Evolutionary conservation across 2,113 vertebrate species (phyloP).

Genomic region (Pomatorhinus ruficollis): DNA sequence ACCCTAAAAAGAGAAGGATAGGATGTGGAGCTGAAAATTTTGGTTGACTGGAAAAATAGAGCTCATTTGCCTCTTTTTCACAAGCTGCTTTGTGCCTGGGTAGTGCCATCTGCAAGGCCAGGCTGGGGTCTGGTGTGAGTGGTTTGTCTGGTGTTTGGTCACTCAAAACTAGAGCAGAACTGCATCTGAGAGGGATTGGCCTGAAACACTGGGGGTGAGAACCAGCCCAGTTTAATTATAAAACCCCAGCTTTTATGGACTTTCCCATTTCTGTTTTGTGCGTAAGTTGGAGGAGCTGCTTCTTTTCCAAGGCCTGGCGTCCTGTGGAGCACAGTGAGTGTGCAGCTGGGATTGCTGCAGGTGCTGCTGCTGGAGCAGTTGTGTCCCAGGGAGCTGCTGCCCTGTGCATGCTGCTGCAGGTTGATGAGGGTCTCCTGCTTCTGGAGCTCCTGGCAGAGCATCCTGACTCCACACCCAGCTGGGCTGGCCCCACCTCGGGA

Average conservation of each 20-base stretch:
- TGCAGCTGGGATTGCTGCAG: neutral
- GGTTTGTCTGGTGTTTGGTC: neutral
- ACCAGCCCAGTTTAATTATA: neutral
- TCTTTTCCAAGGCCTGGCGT: neutral
- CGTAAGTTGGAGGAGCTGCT: neutral
- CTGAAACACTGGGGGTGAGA: neutral
- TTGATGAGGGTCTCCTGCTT: neutral
- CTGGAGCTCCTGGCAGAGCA: neutral
- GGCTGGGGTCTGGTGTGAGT: neutral
- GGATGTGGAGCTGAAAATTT: neutral
- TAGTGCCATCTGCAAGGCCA: neutral
- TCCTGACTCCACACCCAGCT: neutral
- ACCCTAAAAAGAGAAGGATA: neutral
- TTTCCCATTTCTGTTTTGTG: neutral
- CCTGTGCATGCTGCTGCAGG: too few relatives aligned
- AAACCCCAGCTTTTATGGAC: neutral
- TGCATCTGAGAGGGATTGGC: neutral
- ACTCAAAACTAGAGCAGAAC: neutral
- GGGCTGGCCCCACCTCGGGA: neutral
- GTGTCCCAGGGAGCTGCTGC: neutral
- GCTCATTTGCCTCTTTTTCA: neutral
- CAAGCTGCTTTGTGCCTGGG: neutral
- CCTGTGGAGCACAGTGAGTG: accelerated
- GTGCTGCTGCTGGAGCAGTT: neutral
- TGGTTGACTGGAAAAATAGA: neutral